Percentiles rank a stretch among this genome's conserved stretches.
These are phyloP conservation scores for Rousettus madagascariensis DNA, from an alignment of 2,797 vertebrate genomes.

Conservation along the genomic window DNA sequence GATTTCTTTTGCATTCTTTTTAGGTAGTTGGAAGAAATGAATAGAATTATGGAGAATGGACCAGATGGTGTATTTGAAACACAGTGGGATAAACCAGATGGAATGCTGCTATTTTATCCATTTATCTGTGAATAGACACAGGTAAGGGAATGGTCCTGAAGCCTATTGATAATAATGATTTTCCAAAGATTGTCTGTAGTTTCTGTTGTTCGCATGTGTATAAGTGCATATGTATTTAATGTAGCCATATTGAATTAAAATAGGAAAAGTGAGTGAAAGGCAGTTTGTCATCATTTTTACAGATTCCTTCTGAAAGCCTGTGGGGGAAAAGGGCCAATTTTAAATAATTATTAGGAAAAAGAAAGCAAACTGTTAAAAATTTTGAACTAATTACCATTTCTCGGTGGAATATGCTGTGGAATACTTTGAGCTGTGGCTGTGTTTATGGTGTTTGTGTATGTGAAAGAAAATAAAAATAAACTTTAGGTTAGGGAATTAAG, in stretches of 20 bases:
- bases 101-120: constrained; percentile 51
- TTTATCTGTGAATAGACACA: constrained; percentile 61
- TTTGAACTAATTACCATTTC: constrained; percentile 16
- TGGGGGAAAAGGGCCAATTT: background rate
- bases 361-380: background rate
- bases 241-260: constrained; percentile 2
- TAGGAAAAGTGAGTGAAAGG: background rate
- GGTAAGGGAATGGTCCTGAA: constrained; percentile 17
- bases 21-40: constrained; percentile 25
- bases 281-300: background rate
- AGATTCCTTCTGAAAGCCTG: background rate
- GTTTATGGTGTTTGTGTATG: background rate
- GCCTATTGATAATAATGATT: constrained; percentile 39
- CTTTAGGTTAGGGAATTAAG: background rate
- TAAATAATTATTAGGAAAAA: constrained; percentile 20
- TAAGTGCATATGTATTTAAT: background rate
- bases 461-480: constrained; percentile 32
- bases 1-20: constrained; percentile 11
- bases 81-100: constrained; percentile 49
- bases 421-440: background rate
- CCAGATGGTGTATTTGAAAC: constrained; percentile 57
- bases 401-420: background rate
- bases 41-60: constrained; percentile 37
- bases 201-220: background rate
- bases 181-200: constrained; percentile 6